These are phyloP conservation scores for Ormyrus pomaceus DNA, from an alignment of 2,888 invertebrate genomes.

Conservation along the genomic window DNA sequence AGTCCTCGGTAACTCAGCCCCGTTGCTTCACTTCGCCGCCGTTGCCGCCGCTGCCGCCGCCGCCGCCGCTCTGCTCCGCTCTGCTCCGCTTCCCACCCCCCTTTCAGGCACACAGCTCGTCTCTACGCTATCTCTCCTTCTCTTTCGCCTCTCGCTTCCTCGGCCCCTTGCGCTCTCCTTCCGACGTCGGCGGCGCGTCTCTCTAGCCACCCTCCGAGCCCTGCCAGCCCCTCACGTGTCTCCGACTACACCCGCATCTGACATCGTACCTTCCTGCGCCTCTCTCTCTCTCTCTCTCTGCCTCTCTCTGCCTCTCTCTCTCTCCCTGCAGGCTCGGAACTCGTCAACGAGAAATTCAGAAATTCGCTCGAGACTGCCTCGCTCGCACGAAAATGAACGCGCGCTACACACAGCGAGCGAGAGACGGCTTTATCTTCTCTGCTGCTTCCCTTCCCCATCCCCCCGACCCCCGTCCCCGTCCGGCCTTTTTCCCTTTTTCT, in stretches of 20 bases:
- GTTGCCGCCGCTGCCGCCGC: too few species aligned
- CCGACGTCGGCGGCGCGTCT: constrained; percentile 66
- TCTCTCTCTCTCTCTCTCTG: constrained; percentile 45
- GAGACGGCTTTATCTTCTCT: constrained; percentile 52
- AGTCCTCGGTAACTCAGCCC: constrained; percentile 71
- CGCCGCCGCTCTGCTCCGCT: background rate
- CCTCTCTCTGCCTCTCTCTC: constrained; percentile 50
- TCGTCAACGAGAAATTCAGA: constrained; percentile 62
- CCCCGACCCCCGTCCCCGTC: background rate
- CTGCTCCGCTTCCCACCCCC: constrained; percentile 32
- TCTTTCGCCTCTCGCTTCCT: constrained; percentile 55
- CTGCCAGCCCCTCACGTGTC: constrained; percentile 58
- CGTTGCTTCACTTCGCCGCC: constrained; percentile 53
- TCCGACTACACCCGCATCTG: constrained; percentile 63
- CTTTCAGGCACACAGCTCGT: constrained; percentile 31
- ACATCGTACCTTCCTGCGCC: constrained; percentile 71
- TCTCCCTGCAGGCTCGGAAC: constrained; percentile 52
- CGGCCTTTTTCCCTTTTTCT: constrained; percentile 14
- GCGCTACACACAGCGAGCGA: constrained; percentile 36
- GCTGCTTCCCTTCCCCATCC: constrained; percentile 34
- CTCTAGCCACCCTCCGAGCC: constrained; percentile 59
- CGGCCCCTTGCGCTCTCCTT: constrained; percentile 54
- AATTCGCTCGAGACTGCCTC: constrained; percentile 56
- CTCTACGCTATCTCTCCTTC: constrained; percentile 58
- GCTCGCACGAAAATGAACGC: constrained; percentile 52